Base-by-base conservation (phyloP, 2,888 invertebrate genomes). In the Proisotoma minuta region DNA sequence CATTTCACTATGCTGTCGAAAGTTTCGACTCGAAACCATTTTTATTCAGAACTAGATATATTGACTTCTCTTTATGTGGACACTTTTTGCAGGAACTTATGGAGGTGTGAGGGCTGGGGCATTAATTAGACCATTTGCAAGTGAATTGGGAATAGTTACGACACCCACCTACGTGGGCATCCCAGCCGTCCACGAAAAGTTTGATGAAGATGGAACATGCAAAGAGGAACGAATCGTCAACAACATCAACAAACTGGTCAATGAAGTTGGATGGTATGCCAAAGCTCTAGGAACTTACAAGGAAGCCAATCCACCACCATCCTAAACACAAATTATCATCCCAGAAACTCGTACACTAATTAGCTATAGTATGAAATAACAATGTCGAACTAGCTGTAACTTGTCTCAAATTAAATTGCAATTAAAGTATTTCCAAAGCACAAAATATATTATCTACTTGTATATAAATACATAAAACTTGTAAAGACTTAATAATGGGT, bases 261-360 rank as follows among this genome's bases (percentile, higher is more conserved):
- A 70, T 1, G 79, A 80, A 69, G 72, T 80, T 12, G 76, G 76
- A 40, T 80, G 79, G 79, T 77, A 77, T 62, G 77, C 78, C 0
- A 59, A 60, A 12, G 78, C 79, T 2, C 70, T 79, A 63, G 77
- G 76, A 57, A 62, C 52, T 29, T 65, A 68, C 43, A 69, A 63
- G 34, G 57, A 39, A n/a, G 60, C 4, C 12, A 59, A 60, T 20
- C 58, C 68, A 43, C 64, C 62, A 23, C 68, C 66, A 8, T 43
- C 43, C 4, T 43, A n/a, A 43, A 43, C 34, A 34, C 15, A 34
- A 34, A 34, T 15, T 34, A 34, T n/a, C n/a, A n/a, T n/a, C n/a
- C n/a, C 15, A 34, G 34, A 34, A 34, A 10, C 34, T 34, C 8
- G 34, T 34, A 34, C 8, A 34, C 8, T 34, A 15, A 34, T 34